These are phyloP conservation scores for Chionis minor DNA, from an alignment of 2,113 vertebrate genomes.

Conservation along the genomic window DNA sequence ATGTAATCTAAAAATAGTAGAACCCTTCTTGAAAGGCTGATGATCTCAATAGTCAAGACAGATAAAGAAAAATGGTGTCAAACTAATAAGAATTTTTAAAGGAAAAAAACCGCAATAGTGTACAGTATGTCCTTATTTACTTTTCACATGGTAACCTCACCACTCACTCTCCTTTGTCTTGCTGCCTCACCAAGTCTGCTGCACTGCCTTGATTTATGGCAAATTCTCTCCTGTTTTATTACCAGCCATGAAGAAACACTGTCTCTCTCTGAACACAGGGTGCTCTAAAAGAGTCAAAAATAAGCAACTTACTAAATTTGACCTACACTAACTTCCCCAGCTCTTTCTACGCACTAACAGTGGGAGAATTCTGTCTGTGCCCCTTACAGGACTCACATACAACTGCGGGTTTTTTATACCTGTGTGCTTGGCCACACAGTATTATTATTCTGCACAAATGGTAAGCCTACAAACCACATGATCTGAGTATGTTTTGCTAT, in stretches of 20 bases:
- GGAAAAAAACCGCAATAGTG: neutral
- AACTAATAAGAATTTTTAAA: neutral
- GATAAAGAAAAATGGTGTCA: neutral
- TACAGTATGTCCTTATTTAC: conserved; percentile 7
- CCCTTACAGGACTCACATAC: neutral
- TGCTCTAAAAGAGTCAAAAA: neutral
- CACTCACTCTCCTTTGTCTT: neutral
- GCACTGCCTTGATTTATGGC: conserved; percentile 38
- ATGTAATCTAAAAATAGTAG: accelerated
- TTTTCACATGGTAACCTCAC: conserved; percentile 14
- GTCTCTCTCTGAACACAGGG: neutral
- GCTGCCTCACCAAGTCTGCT: neutral
- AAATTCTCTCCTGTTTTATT: conserved; percentile 8
- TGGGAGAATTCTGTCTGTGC: neutral
- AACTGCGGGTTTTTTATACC: neutral
- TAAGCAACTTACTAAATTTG: neutral
- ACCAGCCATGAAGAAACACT: neutral
- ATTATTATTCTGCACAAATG: conserved; percentile 24
- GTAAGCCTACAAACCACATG: conserved; percentile 8
- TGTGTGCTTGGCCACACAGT: neutral
- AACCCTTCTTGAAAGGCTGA: neutral
- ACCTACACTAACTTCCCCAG: neutral
- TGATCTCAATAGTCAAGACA: neutral
- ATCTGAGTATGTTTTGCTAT: conserved; percentile 41
- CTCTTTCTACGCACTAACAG: neutral